Evolutionary conservation across 2,888 invertebrate species (phyloP), one percentile per base, ranked within the genome.

Genomic region (Sylvicola cinctus): DNA sequence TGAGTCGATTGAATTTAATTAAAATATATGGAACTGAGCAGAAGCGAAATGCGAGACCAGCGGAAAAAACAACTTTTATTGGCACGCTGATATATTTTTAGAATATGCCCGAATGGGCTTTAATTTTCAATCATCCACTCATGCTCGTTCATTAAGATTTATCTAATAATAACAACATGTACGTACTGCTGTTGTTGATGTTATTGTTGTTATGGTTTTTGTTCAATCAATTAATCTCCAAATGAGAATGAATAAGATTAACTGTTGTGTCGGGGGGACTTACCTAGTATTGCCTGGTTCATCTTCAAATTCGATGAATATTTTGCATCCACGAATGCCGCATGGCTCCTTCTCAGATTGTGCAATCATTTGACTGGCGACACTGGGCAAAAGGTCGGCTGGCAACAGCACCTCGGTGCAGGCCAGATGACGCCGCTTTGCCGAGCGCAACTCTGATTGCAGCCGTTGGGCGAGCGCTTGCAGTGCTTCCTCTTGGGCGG

Each of bases 261-360:
- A 25, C 25, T 8, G 7, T 11, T 8, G 25, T 8, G 11, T 11
- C 7, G 25, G 8, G 25, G 11, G 11, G 20, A 36, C 11, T 46
- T 42, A 57, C 55, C 69, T 68, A 40, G 67, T 52, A 42, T 61
- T 58, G 40, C 53, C 63, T 40, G 64, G 66, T 47, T 72, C 73
- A 33, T 74, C 75, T 52, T 83, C 78, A 46, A 83, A 78, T 56
- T 78, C 76, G 38, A 88, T 71, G 55, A 75, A 80, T 42, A 88
- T 63, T n/a, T 77, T 76, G 49, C 85, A 84, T 27, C 87, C 88
- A 44, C 83, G 63, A 32, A 87, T 68, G 33, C 88, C 90, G 60
- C 84, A 88, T 13, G 88, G 88, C 58, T 90, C 88, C 34, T 75
- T 74, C 52, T 85, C 84, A 2, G 88, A 81, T 63, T 83, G 74